These are phyloP conservation scores for Nephrotoma flavescens DNA, from an alignment of 2,888 invertebrate genomes.

Conservation along the genomic window DNA sequence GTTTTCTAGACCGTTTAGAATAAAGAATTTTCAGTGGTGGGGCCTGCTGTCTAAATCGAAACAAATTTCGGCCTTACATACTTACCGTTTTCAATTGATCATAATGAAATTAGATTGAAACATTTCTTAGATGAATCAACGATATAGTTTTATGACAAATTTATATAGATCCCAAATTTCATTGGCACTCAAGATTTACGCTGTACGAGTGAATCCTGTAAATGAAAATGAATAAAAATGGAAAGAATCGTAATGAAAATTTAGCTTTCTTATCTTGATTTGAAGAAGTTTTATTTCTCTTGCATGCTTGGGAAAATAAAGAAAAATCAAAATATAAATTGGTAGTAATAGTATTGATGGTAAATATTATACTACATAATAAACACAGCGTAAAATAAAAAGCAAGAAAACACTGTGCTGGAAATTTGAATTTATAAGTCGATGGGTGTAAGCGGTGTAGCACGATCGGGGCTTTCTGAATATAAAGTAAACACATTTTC, in stretches of 20 bases:
- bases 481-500: background rate
- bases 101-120: no score
- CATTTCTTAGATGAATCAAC: no score
- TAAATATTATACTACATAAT: background rate
- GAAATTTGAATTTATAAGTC: background rate
- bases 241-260: background rate
- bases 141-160: no score
- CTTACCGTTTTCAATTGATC: no score
- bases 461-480: background rate
- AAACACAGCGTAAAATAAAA: background rate
- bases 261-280: background rate
- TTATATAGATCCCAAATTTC: no score
- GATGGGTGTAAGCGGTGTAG: background rate
- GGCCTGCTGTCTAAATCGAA: no score
- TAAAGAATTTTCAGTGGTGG: no score
- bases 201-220: background rate
- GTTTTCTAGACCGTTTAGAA: no score
- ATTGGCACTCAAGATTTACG: no score
- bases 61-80: no score
- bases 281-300: background rate
- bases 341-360: background rate
- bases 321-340: background rate
- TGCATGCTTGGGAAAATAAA: background rate
- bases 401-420: background rate
- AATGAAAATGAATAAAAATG: background rate